These are phyloP conservation scores for Gopherus flavomarginatus DNA, from an alignment of 2,113 vertebrate genomes.

Conservation along the genomic window DNA sequence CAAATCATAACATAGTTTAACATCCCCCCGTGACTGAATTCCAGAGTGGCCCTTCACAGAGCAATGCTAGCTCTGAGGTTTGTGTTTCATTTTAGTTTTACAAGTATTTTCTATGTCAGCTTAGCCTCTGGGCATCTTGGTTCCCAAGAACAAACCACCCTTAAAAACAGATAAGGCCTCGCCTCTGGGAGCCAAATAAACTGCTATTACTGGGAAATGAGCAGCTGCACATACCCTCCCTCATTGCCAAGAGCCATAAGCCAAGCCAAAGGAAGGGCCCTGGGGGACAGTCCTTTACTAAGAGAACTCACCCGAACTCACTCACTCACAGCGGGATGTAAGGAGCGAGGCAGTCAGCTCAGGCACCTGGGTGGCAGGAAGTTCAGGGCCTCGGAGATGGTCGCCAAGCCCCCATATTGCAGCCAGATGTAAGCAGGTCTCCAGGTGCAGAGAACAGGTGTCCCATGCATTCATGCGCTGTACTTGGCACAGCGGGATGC, in stretches of 20 bases:
- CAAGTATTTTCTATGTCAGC: background rate
- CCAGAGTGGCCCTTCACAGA: background rate
- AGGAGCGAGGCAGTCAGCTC: background rate
- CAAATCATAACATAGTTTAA: background rate
- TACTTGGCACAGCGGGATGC: too few relatives aligned
- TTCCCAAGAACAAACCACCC: background rate
- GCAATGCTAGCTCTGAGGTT: background rate
- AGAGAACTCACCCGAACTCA: background rate
- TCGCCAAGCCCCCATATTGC: background rate
- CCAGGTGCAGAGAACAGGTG: background rate
- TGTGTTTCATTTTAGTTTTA: background rate
- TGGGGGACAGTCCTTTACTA: background rate
- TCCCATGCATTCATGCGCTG: too few relatives aligned
- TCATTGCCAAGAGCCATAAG: background rate
- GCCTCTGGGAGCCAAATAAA: background rate
- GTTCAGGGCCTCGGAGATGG: background rate
- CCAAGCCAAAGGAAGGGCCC: background rate
- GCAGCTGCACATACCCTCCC: background rate
- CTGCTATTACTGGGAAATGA: background rate
- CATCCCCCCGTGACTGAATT: background rate
- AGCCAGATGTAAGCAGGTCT: background rate
- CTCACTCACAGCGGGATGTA: background rate
- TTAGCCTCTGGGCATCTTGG: background rate
- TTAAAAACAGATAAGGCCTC: background rate
- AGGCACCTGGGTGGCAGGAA: background rate